Conservation (phyloP, 2,113 vertebrate species). For the Tapirus terrestris region DNA sequence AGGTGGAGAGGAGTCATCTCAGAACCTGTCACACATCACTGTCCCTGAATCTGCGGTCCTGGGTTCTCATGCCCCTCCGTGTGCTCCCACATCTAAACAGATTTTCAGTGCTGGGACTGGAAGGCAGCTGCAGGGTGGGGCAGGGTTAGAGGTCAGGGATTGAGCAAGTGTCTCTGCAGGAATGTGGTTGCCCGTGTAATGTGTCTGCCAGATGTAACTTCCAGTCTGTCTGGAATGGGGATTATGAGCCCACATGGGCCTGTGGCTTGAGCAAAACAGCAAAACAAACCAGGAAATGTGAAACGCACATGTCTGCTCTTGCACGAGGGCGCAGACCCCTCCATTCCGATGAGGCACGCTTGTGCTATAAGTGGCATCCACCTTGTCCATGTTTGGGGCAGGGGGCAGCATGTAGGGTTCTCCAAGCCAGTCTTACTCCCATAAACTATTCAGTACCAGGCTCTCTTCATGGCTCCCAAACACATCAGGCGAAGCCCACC, state of each 20-base stretch:
- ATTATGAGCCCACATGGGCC: conserved; percentile 39
- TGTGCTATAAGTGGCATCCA: background rate
- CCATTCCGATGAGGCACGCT: background rate
- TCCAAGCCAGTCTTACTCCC: background rate
- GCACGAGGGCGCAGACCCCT: background rate
- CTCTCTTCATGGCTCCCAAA: background rate
- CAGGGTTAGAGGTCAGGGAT: background rate
- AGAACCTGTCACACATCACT: background rate
- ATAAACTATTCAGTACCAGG: background rate
- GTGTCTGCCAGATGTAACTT: conserved; percentile 50
- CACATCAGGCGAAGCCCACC: background rate
- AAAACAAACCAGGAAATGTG: conserved; percentile 30
- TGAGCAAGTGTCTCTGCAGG: background rate
- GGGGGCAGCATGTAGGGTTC: background rate
- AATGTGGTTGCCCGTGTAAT: background rate
- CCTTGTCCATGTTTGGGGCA: background rate
- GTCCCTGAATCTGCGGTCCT: background rate
- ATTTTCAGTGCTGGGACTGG: background rate
- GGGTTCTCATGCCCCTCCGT: background rate
- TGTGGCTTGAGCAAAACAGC: background rate
- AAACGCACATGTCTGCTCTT: background rate
- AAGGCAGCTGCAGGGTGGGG: conserved; percentile 31
- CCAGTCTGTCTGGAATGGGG: conserved; percentile 63
- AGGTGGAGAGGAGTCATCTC: background rate
- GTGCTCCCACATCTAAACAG: background rate